These are phyloP conservation scores for Drosophila atripex DNA, from an alignment of 2,888 invertebrate genomes.

Conservation along the genomic window DNA sequence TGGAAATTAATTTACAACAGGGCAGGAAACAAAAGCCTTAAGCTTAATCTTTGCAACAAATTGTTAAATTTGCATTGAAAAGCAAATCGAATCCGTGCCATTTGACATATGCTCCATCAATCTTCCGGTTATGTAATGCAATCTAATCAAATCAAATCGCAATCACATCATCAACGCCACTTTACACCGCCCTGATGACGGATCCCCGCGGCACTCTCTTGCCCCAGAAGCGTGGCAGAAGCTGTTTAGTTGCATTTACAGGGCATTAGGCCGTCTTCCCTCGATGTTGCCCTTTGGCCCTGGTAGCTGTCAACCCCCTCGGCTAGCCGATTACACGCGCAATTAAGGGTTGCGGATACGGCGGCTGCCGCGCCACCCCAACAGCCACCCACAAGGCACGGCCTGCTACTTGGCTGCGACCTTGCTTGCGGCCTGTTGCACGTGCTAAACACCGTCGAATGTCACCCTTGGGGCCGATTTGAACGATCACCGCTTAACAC, in stretches of 20 bases:
- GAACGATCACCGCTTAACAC: conserved; percentile 60
- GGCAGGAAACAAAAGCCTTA: background rate
- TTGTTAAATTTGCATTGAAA: conserved; percentile 11
- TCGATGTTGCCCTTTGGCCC: background rate
- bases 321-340: conserved; percentile 66
- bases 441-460: conserved; percentile 62
- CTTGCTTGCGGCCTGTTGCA: conserved; percentile 71
- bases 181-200: conserved; percentile 27
- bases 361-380: conserved; percentile 17
- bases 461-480: conserved; percentile 62
- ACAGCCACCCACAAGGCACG: conserved; percentile 28
- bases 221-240: conserved; percentile 41
- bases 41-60: conserved; percentile 31
- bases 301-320: conserved; percentile 13
- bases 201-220: conserved; percentile 28
- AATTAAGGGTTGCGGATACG: conserved; percentile 70
- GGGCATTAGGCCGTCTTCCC: conserved; percentile 49
- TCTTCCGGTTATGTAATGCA: conserved; percentile 56
- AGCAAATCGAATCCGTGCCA: conserved; percentile 28
- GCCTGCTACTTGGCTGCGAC: conserved; percentile 49
- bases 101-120: conserved; percentile 66
- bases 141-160: conserved; percentile 60
- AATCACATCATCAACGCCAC: conserved; percentile 60
- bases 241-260: conserved; percentile 68
- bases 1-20: background rate